These are phyloP conservation scores for Megalopta genalis DNA, from an alignment of 1,140 invertebrate genomes.

Conservation along the genomic window DNA sequence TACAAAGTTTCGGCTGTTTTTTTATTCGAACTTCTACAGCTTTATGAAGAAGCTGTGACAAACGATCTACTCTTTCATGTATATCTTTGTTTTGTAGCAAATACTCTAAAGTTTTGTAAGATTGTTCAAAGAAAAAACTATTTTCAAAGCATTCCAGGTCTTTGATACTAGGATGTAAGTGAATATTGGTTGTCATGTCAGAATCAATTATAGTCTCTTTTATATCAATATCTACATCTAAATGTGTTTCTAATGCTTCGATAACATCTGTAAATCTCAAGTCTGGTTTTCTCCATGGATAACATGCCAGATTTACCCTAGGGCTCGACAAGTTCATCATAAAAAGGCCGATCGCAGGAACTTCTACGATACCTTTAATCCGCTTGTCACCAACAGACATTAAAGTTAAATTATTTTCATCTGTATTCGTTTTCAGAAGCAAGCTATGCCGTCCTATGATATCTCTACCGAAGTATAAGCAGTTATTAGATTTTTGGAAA, in stretches of 20 bases:
- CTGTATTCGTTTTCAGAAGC: slow-evolving; percentile 82
- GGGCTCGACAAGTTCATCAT: slow-evolving; percentile 80
- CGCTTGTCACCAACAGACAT: slow-evolving; percentile 83
- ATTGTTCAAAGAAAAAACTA: slow-evolving; percentile 72
- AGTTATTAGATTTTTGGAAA: slow-evolving; percentile 83
- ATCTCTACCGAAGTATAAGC: slow-evolving; percentile 92
- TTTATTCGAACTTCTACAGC: slow-evolving; percentile 84
- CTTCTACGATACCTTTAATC: slow-evolving; percentile 83
- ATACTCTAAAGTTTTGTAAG: slow-evolving; percentile 78
- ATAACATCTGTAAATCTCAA: slow-evolving; percentile 69
- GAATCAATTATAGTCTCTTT: slow-evolving; percentile 67
- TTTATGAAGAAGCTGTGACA: slow-evolving; percentile 82
- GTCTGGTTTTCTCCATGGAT: slow-evolving; percentile 75
- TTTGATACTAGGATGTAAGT: slow-evolving; percentile 74
- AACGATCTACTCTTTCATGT: slow-evolving; percentile 75
- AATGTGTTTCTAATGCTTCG: slow-evolving; percentile 69
- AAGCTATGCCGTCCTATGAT: slow-evolving; percentile 91
- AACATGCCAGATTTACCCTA: slow-evolving; percentile 73
- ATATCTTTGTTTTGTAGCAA: slow-evolving; percentile 77
- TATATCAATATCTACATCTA: slow-evolving; percentile 71
- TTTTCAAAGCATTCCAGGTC: slow-evolving; percentile 77
- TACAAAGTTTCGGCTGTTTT: slow-evolving; percentile 85
- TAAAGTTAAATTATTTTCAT: slow-evolving; percentile 77
- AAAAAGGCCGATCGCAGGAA: slow-evolving; percentile 88
- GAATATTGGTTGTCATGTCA: slow-evolving; percentile 43